These are phyloP conservation scores for Malthinus flaveolus DNA, from an alignment of 2,888 invertebrate genomes.

Conservation along the genomic window DNA sequence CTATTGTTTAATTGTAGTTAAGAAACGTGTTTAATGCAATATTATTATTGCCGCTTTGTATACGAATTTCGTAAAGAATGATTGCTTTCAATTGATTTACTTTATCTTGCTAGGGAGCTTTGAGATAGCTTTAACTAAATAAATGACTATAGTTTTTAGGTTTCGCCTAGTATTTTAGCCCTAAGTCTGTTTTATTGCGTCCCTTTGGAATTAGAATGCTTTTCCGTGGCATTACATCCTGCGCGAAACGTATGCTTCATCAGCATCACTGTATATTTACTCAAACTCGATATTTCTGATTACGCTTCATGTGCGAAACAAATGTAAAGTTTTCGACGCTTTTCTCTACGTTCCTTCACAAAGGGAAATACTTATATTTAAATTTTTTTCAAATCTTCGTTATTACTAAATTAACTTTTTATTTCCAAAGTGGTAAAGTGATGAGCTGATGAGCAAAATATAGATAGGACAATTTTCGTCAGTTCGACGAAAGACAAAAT, in stretches of 20 bases:
- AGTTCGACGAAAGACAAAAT: too few relatives aligned
- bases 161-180: conserved; percentile 13
- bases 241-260: conserved; percentile 19
- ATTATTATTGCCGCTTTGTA: conserved; percentile 15
- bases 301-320: conserved; percentile 25
- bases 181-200: conserved; percentile 16
- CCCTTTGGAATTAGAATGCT: conserved; percentile 16
- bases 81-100: conserved; percentile 22
- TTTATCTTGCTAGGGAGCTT: conserved; percentile 13
- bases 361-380: too few relatives aligned
- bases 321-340: conserved; percentile 12
- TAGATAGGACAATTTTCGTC: too few relatives aligned
- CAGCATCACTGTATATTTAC: conserved; percentile 20
- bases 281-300: conserved; percentile 22
- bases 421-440: too few relatives aligned
- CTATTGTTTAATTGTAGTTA: conserved; percentile 32
- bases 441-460: too few relatives aligned
- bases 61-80: conserved; percentile 17
- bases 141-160: conserved; percentile 21
- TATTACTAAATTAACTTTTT: too few relatives aligned
- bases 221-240: conserved; percentile 8
- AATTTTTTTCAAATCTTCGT: too few relatives aligned
- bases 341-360: too few relatives aligned
- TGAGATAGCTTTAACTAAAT: conserved; percentile 21
- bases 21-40: conserved; percentile 27